phyloP scores from a whole-genome alignment of 2,888 invertebrate species.

The Plebejus argus region DNA sequence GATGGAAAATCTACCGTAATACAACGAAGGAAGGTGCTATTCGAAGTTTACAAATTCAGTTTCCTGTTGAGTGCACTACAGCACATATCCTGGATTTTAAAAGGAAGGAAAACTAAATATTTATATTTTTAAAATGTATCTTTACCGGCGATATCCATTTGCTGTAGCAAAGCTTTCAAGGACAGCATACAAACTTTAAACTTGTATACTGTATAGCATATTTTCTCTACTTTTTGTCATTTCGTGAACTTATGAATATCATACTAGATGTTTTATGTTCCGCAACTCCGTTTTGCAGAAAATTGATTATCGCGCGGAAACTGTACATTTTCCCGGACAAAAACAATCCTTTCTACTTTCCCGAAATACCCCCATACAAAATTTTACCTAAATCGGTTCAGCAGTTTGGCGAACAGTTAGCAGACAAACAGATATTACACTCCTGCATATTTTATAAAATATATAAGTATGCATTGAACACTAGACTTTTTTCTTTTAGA shows the following conservation, averaged over 20 bases:
- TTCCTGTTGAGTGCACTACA: conserved; percentile 1
- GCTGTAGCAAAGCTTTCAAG: neutral
- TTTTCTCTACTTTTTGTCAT: neutral
- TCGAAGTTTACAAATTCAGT: neutral
- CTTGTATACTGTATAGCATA: neutral
- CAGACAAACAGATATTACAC: no score
- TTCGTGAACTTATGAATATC: neutral
- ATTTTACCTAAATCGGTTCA: no score
- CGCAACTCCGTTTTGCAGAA: no score
- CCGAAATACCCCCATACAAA: no score
- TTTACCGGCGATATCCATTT: neutral
- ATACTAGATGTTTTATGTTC: no score
- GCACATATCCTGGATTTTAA: conserved; percentile 4
- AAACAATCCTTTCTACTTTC: no score
- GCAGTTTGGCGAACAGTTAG: no score
- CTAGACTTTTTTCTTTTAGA: neutral
- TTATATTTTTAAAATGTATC: conserved; percentile 1
- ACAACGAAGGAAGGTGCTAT: neutral
- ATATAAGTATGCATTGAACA: no score
- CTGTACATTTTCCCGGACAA: no score
- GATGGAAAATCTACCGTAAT: neutral
- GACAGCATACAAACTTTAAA: neutral
- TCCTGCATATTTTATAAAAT: no score
- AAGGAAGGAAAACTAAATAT: neutral
- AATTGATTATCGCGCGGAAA: no score